phyloP scores from a whole-genome alignment of 2,113 vertebrate species.

The Sinocyclocheilus maitianheensis region DNA sequence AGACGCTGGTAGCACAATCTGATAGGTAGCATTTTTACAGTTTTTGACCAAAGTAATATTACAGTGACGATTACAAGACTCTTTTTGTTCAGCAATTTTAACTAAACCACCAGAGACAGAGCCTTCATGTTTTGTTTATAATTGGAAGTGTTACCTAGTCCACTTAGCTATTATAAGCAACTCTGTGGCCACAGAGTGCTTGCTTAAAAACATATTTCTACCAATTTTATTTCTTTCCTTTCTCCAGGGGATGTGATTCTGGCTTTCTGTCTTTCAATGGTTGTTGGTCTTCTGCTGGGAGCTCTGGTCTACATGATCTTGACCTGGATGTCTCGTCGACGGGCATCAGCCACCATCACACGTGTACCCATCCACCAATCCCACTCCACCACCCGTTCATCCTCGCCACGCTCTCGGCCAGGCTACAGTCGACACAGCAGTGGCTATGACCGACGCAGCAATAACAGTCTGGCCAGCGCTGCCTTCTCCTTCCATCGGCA shows the following conservation, averaged over 20 bases:
- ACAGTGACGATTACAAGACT: no score
- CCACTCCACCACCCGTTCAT: slow-evolving; percentile 65
- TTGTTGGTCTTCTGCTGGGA: slow-evolving; percentile 86
- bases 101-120: no score
- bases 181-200: no score
- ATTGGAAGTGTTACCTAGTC: no score
- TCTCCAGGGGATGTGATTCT: slow-evolving; percentile 84
- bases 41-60: no score
- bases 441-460: slow-evolving; percentile 89
- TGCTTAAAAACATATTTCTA: neutral
- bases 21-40: no score
- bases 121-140: no score
- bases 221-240: neutral
- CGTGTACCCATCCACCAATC: slow-evolving; percentile 75
- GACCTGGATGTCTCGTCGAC: slow-evolving; percentile 85
- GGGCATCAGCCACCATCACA: slow-evolving; percentile 90
- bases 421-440: slow-evolving; percentile 91
- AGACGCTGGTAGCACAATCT: no score
- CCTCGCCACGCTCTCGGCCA: slow-evolving; percentile 71
- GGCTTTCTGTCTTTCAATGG: slow-evolving; percentile 91
- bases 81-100: no score
- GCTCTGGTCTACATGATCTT: slow-evolving; percentile 83
- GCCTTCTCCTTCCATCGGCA: slow-evolving; percentile 91
- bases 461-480: slow-evolving; percentile 89
- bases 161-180: no score